Percentiles rank a stretch among this genome's conserved stretches.
phyloP scores from a whole-genome alignment of 2,113 vertebrate genomes.

The Callorhinus ursinus region DNA sequence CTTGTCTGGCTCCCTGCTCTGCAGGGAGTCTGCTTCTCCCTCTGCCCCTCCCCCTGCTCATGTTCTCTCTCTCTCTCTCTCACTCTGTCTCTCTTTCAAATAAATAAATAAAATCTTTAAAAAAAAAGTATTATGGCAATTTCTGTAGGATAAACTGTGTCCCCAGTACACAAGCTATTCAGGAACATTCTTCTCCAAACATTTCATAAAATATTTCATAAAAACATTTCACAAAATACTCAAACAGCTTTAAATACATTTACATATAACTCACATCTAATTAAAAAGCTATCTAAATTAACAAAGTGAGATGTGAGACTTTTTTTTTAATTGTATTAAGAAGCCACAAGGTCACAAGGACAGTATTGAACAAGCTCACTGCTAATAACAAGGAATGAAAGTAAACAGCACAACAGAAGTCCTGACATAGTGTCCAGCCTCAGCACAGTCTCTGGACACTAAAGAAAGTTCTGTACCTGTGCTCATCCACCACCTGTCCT shows the following conservation, averaged over 20 bases:
- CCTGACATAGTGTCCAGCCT: not conserved
- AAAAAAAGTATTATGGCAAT: not conserved
- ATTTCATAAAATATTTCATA: constrained; percentile 7
- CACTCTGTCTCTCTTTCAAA: not conserved
- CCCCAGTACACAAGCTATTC: not conserved
- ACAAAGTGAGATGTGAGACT: not conserved
- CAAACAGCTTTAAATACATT: constrained; percentile 3
- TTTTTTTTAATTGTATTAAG: not conserved
- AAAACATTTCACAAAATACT: not conserved
- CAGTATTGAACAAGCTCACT: not conserved
- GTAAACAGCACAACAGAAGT: not conserved
- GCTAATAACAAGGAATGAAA: not conserved
- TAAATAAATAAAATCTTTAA: not conserved
- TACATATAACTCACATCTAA: not conserved
- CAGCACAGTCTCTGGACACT: not conserved
- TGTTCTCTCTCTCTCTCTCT: not conserved
- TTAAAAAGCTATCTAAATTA: not conserved
- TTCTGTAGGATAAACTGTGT: not conserved
- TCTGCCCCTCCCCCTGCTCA: not conserved
- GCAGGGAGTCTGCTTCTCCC: not conserved
- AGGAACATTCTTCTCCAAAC: not conserved
- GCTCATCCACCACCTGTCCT: not conserved
- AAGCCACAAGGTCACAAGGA: not conserved
- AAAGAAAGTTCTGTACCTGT: not conserved
- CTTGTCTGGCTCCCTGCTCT: not conserved